phyloP scores from a whole-genome alignment of 2,113 vertebrate genomes.

The Oncorhynchus tshawytscha region DNA sequence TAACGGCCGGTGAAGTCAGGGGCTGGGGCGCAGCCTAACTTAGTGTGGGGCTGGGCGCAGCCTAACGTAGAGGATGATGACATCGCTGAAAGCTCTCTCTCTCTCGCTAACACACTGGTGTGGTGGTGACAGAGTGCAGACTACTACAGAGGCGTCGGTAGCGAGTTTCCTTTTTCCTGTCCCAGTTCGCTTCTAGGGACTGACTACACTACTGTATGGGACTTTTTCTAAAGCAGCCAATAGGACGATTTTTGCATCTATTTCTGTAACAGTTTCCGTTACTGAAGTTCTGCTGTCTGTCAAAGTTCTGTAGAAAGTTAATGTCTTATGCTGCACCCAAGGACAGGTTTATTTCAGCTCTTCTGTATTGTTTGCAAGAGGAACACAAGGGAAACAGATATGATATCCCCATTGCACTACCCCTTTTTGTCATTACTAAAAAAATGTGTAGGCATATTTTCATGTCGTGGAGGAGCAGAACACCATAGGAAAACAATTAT shows the following conservation, averaged over 20 bases:
- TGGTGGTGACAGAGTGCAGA: constrained; percentile 14
- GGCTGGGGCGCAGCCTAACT: background rate
- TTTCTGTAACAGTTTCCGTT: constrained; percentile 13
- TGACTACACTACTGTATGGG: background rate
- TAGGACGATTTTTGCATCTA: constrained; percentile 3
- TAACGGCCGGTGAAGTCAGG: background rate
- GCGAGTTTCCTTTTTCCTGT: constrained; percentile 18
- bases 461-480: background rate
- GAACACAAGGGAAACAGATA: background rate
- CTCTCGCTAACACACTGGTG: constrained; percentile 2
- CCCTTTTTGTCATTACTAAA: background rate
- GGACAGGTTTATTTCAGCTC: constrained; percentile 1
- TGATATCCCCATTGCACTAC: background rate
- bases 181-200: constrained; percentile 12
- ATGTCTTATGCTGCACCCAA: background rate
- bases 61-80: constrained; percentile 17
- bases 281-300: constrained; percentile 1
- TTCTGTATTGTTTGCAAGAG: constrained; percentile 8
- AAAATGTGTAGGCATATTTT: background rate
- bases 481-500: background rate
- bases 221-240: background rate
- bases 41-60: constrained; percentile 7
- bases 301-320: constrained; percentile 14
- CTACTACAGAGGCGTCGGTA: background rate
- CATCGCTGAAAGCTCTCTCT: constrained; percentile 11